Evolutionary conservation across 2,888 invertebrate genomes (phyloP).

Genomic region (Muschampia plurimacula): DNA sequence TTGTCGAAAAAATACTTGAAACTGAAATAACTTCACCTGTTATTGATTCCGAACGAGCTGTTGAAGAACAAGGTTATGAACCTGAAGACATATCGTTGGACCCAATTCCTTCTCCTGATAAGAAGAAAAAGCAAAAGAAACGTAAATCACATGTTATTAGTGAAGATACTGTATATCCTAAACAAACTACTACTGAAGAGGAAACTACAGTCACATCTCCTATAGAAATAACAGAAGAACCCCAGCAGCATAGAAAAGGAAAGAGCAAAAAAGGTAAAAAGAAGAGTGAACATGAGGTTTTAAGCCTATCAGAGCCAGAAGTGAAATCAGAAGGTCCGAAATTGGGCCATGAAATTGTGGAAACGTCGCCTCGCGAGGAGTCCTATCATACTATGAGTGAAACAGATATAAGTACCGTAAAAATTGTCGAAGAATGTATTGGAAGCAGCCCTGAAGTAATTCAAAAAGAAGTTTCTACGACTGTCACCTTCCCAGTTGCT

Average conservation of each 20-base stretch:
- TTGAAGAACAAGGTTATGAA: constrained; percentile 89
- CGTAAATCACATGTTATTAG: constrained; percentile 67
- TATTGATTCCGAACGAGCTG: constrained; percentile 71
- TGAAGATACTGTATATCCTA: constrained; percentile 75
- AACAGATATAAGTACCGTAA: constrained; percentile 86
- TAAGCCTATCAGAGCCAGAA: constrained; percentile 45
- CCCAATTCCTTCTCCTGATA: constrained; percentile 56
- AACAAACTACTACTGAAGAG: constrained; percentile 71
- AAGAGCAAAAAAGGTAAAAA: constrained; percentile 81
- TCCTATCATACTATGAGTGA: constrained; percentile 87
- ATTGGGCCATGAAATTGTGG: constrained; percentile 72
- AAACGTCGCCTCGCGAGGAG: constrained; percentile 84
- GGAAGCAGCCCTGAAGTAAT: constrained; percentile 79
- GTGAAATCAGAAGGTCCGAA: constrained; percentile 72
- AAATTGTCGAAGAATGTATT: constrained; percentile 88
- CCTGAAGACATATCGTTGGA: constrained; percentile 87
- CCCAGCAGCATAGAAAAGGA: constrained; percentile 55
- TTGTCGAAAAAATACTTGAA: constrained; percentile 57
- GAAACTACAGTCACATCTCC: constrained; percentile 64
- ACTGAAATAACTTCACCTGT: constrained; percentile 74
- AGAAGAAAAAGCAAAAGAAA: constrained; percentile 84
- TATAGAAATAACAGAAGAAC: constrained; percentile 59
- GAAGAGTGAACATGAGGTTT: constrained; percentile 63
- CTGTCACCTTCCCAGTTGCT: constrained; percentile 85
- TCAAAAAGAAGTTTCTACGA: constrained; percentile 79